Base-by-base conservation (phyloP, 2,113 vertebrate genomes). In the Pollimyrus isidori region DNA sequence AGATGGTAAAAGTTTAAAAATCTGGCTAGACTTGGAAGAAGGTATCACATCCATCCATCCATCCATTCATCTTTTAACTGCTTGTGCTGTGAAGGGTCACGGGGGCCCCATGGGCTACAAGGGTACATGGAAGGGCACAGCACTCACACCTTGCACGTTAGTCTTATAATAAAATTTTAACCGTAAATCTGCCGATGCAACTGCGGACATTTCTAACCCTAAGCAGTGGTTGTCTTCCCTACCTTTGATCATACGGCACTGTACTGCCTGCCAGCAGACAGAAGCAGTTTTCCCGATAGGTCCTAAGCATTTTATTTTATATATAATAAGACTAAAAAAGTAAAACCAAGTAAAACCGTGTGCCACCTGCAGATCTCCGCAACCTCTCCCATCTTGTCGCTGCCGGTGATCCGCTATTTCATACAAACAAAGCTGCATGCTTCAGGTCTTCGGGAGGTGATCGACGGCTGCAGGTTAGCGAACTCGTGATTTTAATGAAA, bases 191-290 rank as follows among this genome's bases (percentile, higher is more conserved):
- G 62, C 3, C 15, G 13, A 35, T 42, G 30, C 30, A 19, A 13
- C 35, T 15, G 35, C 35, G 7, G 19, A 35, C 50, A 21, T 50
- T 90, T 50, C 58, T 48, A 17, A 39, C 6, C 50, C 88, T 42
- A 23, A 85, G 80, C 89, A 90, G 88, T 48, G 88, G 89, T 35
- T 69, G 87, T 30, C 82, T 65, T 50, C 42, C 85, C 53, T 49
- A 26, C 45, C 89, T 82, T 84, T 42, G n/a, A 88, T 65, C 48
- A 23, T 30, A 23, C 13, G 76, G 23, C 42, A 35, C 39, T 45
- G 10, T 56, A 21, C 50, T 69, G n/a, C 9, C 21, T 48, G 39
- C 6, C 45, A 46, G 4, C 48, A 48, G 42, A 80, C 73, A 9
- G 73, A 7, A 80, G 39, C 42, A 35, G 1, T 7, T 85, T 62